A percentile compares a stretch with the other conserved stretches of the same genome.
These are phyloP conservation scores for Drosophila watanabei DNA, from an alignment of 1,140 invertebrate genomes.

Conservation along the genomic window DNA sequence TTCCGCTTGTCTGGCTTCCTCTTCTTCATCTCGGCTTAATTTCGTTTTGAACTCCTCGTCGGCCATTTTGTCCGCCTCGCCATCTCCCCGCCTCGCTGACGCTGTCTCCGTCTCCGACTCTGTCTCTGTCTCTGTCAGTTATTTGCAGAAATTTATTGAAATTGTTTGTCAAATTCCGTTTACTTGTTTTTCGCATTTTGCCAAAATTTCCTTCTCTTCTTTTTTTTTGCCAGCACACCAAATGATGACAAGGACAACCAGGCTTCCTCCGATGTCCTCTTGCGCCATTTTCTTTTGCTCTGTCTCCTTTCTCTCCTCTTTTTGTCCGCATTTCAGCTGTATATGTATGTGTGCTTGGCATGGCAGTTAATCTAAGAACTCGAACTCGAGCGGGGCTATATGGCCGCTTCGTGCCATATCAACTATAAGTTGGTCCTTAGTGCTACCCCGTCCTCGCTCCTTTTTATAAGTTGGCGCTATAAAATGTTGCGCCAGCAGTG, in stretches of 20 bases:
- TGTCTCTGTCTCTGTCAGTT: constrained; percentile 63
- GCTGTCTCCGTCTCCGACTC: constrained; percentile 18
- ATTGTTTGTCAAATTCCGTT: constrained; percentile 84
- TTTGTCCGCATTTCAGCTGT: neutral
- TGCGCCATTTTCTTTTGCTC: constrained; percentile 55
- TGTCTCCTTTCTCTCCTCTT: constrained; percentile 2
- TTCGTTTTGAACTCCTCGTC: constrained; percentile 77
- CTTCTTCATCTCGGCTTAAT: constrained; percentile 63
- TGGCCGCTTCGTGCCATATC: constrained; percentile 66
- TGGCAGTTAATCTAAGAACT: constrained; percentile 76
- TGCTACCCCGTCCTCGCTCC: constrained; percentile 4
- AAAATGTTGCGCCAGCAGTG: constrained; percentile 48
- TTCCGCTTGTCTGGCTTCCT: constrained; percentile 70
- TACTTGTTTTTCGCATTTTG: constrained; percentile 82
- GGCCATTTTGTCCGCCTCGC: constrained; percentile 67
- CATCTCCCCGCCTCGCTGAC: constrained; percentile 7
- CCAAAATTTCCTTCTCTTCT: constrained; percentile 37
- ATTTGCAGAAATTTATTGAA: constrained; percentile 84
- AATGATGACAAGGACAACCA: constrained; percentile 59
- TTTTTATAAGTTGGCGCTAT: constrained; percentile 65
- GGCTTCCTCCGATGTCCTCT: constrained; percentile 66
- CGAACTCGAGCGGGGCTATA: constrained; percentile 44
- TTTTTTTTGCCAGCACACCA: constrained; percentile 39
- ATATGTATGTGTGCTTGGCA: constrained; percentile 6
- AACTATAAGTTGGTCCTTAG: constrained; percentile 57